phyloP scores from a whole-genome alignment of 2,113 vertebrate species.

The Sardina pilchardus region DNA sequence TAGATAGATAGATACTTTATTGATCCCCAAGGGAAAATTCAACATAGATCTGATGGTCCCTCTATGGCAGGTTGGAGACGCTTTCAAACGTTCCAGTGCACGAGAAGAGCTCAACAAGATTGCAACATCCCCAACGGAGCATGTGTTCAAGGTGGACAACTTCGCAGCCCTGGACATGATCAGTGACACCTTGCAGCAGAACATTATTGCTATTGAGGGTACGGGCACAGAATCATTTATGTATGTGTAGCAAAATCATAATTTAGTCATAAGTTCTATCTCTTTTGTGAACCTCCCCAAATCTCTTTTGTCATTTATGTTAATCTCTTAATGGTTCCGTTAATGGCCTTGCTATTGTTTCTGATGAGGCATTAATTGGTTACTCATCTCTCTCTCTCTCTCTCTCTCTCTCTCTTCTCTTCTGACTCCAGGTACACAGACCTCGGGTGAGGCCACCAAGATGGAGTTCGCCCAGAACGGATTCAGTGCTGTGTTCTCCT shows the following conservation, averaged over 20 bases:
- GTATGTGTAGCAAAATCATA: too few species aligned
- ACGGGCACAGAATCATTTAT: background rate
- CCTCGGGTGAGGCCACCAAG: slow-evolving; percentile 56
- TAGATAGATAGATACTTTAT: too few species aligned
- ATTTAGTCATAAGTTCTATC: too few species aligned
- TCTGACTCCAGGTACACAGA: slow-evolving; percentile 57
- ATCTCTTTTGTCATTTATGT: too few species aligned
- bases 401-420: too few species aligned
- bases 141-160: slow-evolving; percentile 72
- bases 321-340: too few species aligned
- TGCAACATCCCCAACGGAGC: slow-evolving; percentile 48
- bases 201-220: slow-evolving; percentile 86
- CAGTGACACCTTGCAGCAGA: slow-evolving; percentile 70
- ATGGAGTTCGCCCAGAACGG: slow-evolving; percentile 71
- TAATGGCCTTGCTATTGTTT: too few species aligned
- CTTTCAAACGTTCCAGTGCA: accelerated
- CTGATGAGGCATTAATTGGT: too few species aligned
- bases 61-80: slow-evolving; percentile 65
- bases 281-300: too few species aligned
- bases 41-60: too few species aligned
- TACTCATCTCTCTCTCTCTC: too few species aligned
- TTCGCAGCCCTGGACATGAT: slow-evolving; percentile 75
- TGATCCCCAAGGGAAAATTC: too few species aligned
- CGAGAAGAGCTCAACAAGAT: slow-evolving; percentile 55
- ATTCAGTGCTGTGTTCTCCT: slow-evolving; percentile 56